phyloP scores from a whole-genome alignment of 2,113 vertebrate species.

The Calidris pugnax region DNA sequence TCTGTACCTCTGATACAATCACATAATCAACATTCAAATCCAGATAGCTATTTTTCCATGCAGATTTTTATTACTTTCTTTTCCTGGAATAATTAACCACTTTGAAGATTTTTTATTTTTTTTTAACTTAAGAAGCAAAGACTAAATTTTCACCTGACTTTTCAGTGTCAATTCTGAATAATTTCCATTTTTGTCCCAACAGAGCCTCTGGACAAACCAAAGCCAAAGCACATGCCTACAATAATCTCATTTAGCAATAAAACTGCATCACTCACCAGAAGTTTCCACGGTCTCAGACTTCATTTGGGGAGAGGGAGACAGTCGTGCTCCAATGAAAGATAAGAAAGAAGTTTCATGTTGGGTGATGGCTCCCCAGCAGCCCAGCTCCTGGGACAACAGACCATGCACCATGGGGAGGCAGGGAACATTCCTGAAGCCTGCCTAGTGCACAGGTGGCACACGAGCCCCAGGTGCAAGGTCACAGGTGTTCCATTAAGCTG shows the following conservation, averaged over 20 bases:
- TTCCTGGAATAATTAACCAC: not conserved
- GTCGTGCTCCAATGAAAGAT: not conserved
- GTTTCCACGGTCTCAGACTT: not conserved
- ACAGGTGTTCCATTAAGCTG: not conserved
- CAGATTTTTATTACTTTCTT: slow-evolving; percentile 28
- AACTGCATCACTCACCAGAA: not conserved
- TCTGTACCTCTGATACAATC: slow-evolving; percentile 21
- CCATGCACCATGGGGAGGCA: not conserved
- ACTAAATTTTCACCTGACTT: not conserved
- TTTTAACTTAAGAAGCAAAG: not conserved
- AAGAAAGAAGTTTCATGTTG: not conserved
- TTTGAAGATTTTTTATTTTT: not conserved
- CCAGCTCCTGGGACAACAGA: not conserved
- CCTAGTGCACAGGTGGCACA: not conserved
- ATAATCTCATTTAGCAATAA: not conserved
- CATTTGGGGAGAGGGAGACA: not conserved
- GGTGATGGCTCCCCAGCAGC: not conserved
- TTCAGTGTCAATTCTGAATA: not conserved
- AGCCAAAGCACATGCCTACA: not conserved
- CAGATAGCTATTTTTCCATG: slow-evolving; percentile 2
- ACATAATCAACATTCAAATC: slow-evolving; percentile 12
- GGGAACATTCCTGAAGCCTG: not conserved
- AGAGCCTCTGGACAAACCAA: not conserved
- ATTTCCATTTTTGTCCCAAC: not conserved
- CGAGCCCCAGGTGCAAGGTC: not conserved